phyloP scores from a whole-genome alignment of 53 echinoderm and acorn worm species.

The Echinometra lucunter region DNA sequence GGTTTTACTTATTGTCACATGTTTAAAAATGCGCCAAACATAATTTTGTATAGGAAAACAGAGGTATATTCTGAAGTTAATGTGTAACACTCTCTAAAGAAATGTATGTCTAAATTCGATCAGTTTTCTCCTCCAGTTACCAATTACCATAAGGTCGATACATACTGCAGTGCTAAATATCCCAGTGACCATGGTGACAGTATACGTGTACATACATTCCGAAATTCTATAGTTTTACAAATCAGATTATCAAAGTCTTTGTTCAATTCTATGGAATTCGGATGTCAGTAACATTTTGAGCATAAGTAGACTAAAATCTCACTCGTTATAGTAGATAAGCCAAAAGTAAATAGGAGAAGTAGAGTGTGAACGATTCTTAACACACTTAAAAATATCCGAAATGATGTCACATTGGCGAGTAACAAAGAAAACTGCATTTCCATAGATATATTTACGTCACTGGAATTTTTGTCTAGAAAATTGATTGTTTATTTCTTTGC shows the following conservation, averaged over 20 bases:
- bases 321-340: background rate
- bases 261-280: slow-evolving; percentile 2
- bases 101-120: too few relatives aligned
- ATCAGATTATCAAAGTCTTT: background rate
- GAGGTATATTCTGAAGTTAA: too few relatives aligned
- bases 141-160: too few relatives aligned
- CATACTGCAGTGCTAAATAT: background rate
- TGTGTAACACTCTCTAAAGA: too few relatives aligned
- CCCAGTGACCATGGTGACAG: too few relatives aligned
- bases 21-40: background rate
- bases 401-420: background rate
- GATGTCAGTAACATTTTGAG: background rate
- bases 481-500: background rate
- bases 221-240: background rate
- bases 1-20: background rate
- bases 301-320: background rate
- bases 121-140: too few relatives aligned
- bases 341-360: slow-evolving; percentile 2
- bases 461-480: background rate
- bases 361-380: slow-evolving; percentile 22
- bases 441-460: background rate
- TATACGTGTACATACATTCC: too few relatives aligned
- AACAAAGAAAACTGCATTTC: slow-evolving; percentile 23
- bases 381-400: background rate
- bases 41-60: too few relatives aligned